Evolutionary conservation across 35 echinoderm and acorn worm genomes (phyloP), one percentile per base, ranked within the genome.

Genomic region (Heliocidaris erythrogramma): DNA sequence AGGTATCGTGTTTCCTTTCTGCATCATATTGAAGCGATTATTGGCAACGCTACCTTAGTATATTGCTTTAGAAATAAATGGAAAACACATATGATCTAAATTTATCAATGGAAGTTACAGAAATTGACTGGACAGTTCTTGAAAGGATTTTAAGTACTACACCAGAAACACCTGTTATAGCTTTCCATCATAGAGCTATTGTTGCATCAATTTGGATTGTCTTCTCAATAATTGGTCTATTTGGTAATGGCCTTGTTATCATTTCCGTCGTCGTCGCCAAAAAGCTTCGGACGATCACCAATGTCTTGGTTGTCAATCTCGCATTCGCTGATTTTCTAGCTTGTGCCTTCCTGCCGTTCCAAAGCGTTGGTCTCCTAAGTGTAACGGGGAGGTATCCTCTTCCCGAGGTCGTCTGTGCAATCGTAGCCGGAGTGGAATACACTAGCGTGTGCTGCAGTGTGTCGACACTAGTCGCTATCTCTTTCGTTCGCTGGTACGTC

Each of bases 261-360:
- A 8, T 95, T 10, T 94, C 96, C 6, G 94, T 96, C 27, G 31
- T 92, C 0, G 59, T 96, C 21, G 85, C 86, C 1, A 96, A 91
- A 32, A 96, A 96, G 49, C 96, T 96, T 18, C 95, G 95, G 42
- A 97, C 96, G 7, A 65, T 49, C 35, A 97, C 96, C 85, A 97
- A 97, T 86, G 88, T 85, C n/a, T 93, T 97, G 85, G 93, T 97
- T 0, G 93, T 96, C 85, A 97, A 96, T 89, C 71, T 97, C 0
- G 96, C 96, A 14, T 8, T 95, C 24, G 93, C 96, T 12, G 96
- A 97, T 94, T 53, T 96, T 7, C 18, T 96, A 16, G 53, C 95
- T 10, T 94, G 95, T 50, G 17, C 90, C 47, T 32, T 94, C 14
- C 10, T 95, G 24, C 95, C 95, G 21, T 94, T 95, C 78, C 56